Percentiles rank a stretch among this genome's conserved stretches.
These are phyloP conservation scores for Philopotamus ludificatus DNA, from an alignment of 1,140 invertebrate species.

Conservation along the genomic window DNA sequence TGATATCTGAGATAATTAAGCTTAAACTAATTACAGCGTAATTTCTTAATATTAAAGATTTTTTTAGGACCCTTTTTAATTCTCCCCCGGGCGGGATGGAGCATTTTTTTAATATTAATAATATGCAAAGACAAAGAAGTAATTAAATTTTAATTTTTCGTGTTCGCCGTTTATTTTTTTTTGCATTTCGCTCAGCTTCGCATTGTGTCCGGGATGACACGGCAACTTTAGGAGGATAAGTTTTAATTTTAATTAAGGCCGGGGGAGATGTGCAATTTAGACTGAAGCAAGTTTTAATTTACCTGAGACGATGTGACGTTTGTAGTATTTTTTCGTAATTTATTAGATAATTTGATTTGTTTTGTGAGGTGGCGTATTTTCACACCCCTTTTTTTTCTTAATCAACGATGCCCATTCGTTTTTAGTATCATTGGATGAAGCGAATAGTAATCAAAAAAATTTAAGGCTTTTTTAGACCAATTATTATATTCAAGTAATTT, in stretches of 20 bases:
- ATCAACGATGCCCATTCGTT: too few relatives aligned
- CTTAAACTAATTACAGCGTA: conserved; percentile 42
- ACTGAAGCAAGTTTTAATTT: conserved; percentile 14
- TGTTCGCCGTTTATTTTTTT: conserved; percentile 39
- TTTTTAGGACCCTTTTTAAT: conserved; percentile 38
- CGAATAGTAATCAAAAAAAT: too few relatives aligned
- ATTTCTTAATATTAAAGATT: conserved; percentile 43
- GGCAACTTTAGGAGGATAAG: conserved; percentile 21
- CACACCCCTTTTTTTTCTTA: too few relatives aligned
- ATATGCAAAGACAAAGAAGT: conserved; percentile 42
- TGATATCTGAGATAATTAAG: conserved; percentile 41
- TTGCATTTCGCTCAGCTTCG: conserved; percentile 22
- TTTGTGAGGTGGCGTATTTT: too few relatives aligned
- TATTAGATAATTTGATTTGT: too few relatives aligned
- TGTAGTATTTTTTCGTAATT: too few relatives aligned
- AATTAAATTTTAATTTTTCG: conserved; percentile 44
- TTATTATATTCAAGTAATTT: too few relatives aligned
- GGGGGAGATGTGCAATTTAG: conserved; percentile 34
- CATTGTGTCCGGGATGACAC: conserved; percentile 31
- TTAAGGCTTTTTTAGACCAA: too few relatives aligned
- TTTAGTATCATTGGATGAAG: too few relatives aligned
- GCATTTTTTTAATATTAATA: conserved; percentile 40
- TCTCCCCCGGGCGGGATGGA: conserved; percentile 18
- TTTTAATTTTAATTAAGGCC: conserved; percentile 40
- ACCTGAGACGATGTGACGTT: too few relatives aligned